Evolutionary conservation across 1,140 invertebrate genomes (phyloP), one percentile per base, ranked within the genome.

Genomic region (Calycopis cecrops): DNA sequence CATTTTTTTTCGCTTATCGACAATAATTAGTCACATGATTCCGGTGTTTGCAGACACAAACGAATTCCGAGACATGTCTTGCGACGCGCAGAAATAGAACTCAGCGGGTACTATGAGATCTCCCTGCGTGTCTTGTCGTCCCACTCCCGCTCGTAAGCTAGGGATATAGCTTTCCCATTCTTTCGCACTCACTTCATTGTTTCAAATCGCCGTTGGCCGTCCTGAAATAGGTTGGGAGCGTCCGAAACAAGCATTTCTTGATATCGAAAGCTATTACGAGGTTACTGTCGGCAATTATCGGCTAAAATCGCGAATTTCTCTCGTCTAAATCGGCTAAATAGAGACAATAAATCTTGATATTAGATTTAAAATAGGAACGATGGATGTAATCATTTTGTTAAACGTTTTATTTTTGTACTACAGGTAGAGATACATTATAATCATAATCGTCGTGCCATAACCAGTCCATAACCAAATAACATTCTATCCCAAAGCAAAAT

Each of bases 61-160:
- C 79, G 79, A 81, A 85, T 85, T 83, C 82, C 82, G 82, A 85
- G 82, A 85, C 79, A 85, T 80, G 80, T 81, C 80, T 81, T 76
- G 79, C 82, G 82, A 85, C 78, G 79, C 54, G 72, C 79, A 75
- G 69, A 85, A 85, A 85, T 85, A 85, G 82, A 79, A 75, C 74
- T 73, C 73, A 79, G 78, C 78, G 77, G 80, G 73, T 74, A 78
- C 76, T 85, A 80, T 72, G 68, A 71, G 76, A 76, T 75, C 71
- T 82, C 79, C 74, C 77, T 78, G 72, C 69, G 79, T 80, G 79
- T 54, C 58, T 60, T 70, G 65, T 53, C 70, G 69, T 83, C 82
- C 71, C 73, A 59, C 75, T 85, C 82, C 63, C 40, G 57, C 79
- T 65, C 62, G 60, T 57, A 61, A 67, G 61, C 67, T 71, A 62